Evolutionary conservation across 2,113 vertebrate genomes (phyloP), one percentile per base, ranked within the genome.

Genomic region (Tragelaphus imberbis): DNA sequence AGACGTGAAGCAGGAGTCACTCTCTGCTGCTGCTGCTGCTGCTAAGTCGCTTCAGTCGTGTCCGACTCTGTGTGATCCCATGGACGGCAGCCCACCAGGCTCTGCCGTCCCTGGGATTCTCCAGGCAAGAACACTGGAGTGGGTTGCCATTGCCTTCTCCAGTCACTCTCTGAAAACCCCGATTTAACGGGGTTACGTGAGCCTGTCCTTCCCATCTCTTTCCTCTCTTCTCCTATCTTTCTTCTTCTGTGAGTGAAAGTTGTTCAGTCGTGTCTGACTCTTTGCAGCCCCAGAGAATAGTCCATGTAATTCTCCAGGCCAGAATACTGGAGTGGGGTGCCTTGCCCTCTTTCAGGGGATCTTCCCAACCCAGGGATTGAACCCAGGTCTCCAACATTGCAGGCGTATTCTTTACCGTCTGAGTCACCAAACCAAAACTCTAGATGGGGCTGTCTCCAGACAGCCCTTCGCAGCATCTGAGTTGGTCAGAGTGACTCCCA

Each of bases 151-250:
- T 63, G 61, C 28, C 6, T 33, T 63, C 28, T 63, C 28, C 61
- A 51, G 61, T 9, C 19, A 12, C 0, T 19, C 6, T 17, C 6
- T 10, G 49, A 58, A 88, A 89, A 53, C 21, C 47, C 28, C 2
- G 3, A 3, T 28, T 8, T 9, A 17, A 49, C 2, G 3, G 13
- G 53, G 16, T 6, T 17, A 17, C 0, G 0, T 6, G 61, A 55
- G 44, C 36, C 80, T 12, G 2, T 19, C 71, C 44, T 86, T 51
- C 30, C 51, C 13, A 33, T 25, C 71, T 75, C 88, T 40, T 79
- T 19, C 30, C 55, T 49, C 2, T 11, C 56, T 25, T 71, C 40
- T 89, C 23, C 58, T 40, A 4, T 51, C 36, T 68, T 68, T 82
- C 55, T 56, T 63, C 63, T 44, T 93, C 33, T 14, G 81, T 8